Evolutionary conservation across 2,797 vertebrate species (phyloP), one percentile per base, ranked within the genome.

Genomic region (Lepidocolaptes lacrymiger): DNA sequence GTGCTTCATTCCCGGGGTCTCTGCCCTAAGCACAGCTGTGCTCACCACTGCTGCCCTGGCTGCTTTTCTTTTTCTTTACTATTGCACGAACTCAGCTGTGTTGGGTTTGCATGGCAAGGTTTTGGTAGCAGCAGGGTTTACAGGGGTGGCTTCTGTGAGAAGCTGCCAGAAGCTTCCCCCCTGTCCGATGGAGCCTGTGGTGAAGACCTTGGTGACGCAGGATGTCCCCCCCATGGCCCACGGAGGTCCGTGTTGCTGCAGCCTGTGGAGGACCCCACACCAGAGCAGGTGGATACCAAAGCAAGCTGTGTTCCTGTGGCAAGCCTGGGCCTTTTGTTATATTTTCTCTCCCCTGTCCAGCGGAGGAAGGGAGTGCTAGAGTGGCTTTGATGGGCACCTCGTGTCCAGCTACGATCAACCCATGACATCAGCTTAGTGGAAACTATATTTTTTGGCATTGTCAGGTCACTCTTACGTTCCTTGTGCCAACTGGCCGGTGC

Each of bases 61-160:
- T 76, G 63, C 36, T 82, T 37, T 61, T 30, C 17, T 22, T 62
- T 36, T 22, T 34, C 32, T 0, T 48, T 64, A 59, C 52, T 73
- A 1, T 44, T 44, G 30, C 20, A 16, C 7, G 6, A 74, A 5
- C 34, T 34, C 2, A 0, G 0, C 19, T 15, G 8, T 6, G 0
- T 1, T 37, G 32, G 17, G 22, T 41, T 27, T 61, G n/a, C 36
- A 23, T 12, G 54, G 46, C 48, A 72, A 61, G 24, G 28, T 9
- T 48, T 61, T 55, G 18, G 13, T 18, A 39, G 54, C 43, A n/a
- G 28, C 6, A 46, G 21, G 5, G 23, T 28, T 61, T 61, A 3
- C 66, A 49, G 54, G 17, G 39, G 5, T 23, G 10, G 14, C n/a
- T 61, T 10, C 36, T 72, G 28, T 27, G 24, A 27, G 48, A 66